These are phyloP conservation scores for Podarcis lilfordi DNA, from an alignment of 2,797 vertebrate species.

Conservation along the genomic window DNA sequence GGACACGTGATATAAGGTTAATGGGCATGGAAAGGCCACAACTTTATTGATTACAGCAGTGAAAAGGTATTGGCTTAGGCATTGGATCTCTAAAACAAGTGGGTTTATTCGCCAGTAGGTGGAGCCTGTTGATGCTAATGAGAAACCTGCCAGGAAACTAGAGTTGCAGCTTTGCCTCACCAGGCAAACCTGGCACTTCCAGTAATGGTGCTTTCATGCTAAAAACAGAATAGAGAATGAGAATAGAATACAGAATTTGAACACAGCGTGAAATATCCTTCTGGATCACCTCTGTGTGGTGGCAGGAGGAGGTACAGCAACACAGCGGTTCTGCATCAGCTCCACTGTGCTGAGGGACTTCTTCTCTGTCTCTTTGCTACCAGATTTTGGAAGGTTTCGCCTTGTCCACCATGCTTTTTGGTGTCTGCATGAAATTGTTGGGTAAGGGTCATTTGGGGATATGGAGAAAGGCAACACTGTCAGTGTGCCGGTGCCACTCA, in stretches of 20 bases:
- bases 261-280: neutral
- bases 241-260: neutral
- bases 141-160: too few relatives aligned
- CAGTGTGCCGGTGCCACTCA: neutral
- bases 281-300: neutral
- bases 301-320: neutral
- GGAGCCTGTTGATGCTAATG: too few relatives aligned
- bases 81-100: too few relatives aligned
- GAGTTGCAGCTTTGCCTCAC: too few relatives aligned
- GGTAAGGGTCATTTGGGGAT: neutral
- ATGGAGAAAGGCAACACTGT: neutral
- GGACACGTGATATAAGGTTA: too few relatives aligned
- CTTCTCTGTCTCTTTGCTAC: neutral
- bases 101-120: too few relatives aligned
- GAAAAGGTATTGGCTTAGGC: too few relatives aligned
- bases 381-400: neutral
- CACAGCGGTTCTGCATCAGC: neutral
- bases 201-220: neutral
- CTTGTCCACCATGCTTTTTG: neutral
- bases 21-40: too few relatives aligned
- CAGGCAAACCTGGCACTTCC: neutral
- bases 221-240: neutral
- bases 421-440: neutral
- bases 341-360: neutral
- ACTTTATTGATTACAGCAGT: too few relatives aligned